Conservation (phyloP, 2,888 invertebrate species). For the Lymantria dispar region DNA sequence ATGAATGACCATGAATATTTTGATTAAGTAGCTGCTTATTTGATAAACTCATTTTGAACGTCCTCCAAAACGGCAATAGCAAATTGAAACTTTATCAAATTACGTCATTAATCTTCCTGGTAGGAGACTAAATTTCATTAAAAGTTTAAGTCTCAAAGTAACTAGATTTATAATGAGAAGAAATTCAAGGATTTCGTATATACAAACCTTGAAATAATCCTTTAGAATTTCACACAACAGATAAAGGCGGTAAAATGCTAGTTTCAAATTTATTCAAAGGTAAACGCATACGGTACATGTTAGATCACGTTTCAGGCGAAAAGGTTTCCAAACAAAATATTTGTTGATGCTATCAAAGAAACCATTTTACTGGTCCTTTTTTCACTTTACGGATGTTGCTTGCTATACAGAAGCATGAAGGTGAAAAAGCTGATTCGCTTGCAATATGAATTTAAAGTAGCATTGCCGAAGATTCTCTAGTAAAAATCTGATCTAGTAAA, state of each 20-base stretch:
- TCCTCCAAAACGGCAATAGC: not conserved
- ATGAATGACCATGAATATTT: no score
- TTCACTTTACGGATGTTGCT: slow-evolving; percentile 15
- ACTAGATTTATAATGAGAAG: no score
- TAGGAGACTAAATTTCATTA: not conserved
- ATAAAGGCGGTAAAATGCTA: not conserved
- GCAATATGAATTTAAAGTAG: not conserved
- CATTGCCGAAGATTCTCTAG: no score
- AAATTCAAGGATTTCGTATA: no score
- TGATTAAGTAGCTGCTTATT: not conserved
- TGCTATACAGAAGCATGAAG: not conserved
- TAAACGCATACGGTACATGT: slow-evolving; percentile 20
- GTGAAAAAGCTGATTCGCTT: not conserved
- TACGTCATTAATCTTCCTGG: not conserved
- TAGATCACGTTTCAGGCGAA: slow-evolving; percentile 13
- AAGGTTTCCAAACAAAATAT: slow-evolving; percentile 30
- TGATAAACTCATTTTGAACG: not conserved
- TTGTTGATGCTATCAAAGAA: slow-evolving; percentile 17
- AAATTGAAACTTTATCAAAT: not conserved
- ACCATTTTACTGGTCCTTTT: slow-evolving; percentile 19
- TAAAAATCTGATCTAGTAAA: no score
- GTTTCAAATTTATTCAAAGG: slow-evolving; percentile 26
- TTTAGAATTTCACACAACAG: no score
- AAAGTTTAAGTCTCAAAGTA: not conserved
- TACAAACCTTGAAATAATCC: no score